These are phyloP conservation scores for Orientallactaga bullata DNA, from an alignment of 2,113 vertebrate species.

Conservation along the genomic window DNA sequence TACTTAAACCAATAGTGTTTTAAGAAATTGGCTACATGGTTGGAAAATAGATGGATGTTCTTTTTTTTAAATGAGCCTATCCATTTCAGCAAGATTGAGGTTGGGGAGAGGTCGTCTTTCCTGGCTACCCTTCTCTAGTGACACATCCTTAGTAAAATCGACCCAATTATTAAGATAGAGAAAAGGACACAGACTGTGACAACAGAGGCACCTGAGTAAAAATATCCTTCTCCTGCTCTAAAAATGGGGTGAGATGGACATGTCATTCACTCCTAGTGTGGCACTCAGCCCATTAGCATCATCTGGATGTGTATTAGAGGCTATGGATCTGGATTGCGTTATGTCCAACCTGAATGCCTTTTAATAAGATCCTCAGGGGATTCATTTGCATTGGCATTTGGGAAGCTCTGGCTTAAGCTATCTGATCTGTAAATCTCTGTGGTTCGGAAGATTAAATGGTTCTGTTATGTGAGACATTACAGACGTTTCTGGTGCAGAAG, in stretches of 20 bases:
- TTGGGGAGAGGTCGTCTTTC: background rate
- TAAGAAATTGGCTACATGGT: slow-evolving; percentile 1
- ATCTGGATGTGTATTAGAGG: background rate
- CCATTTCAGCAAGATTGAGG: background rate
- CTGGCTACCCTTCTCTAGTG: background rate
- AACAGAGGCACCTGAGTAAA: background rate
- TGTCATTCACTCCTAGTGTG: background rate
- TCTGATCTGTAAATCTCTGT: background rate
- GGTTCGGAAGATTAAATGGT: background rate
- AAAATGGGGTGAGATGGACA: background rate
- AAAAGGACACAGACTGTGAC: background rate
- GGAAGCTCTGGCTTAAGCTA: background rate
- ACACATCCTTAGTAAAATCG: background rate
- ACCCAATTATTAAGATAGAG: background rate
- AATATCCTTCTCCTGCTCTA: background rate
- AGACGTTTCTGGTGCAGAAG: background rate
- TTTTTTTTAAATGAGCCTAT: background rate
- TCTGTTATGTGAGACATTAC: background rate
- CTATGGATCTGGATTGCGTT: background rate
- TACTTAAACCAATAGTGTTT: slow-evolving; percentile 48
- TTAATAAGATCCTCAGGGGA: background rate
- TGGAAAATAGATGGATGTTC: slow-evolving; percentile 6
- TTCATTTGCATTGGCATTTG: background rate
- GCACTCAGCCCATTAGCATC: background rate
- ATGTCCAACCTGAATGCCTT: background rate